Evolutionary conservation across 2,888 invertebrate genomes (phyloP), one percentile per base, ranked within the genome.

Genomic region (Tribolium freemani): DNA sequence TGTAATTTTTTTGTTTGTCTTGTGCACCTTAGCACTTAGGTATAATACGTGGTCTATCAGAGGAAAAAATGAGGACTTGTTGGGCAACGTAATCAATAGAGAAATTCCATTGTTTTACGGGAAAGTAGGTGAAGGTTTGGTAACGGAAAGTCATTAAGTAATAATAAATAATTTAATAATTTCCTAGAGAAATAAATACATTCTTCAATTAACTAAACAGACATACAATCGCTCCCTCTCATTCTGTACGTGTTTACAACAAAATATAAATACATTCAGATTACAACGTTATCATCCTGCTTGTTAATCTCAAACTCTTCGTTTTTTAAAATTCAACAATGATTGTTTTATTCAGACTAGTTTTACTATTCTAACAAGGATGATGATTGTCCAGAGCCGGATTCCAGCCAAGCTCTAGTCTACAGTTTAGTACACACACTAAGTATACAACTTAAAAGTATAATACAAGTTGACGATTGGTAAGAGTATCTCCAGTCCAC

Each of bases 91-190:
- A 16, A 16, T 16, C 16, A 16, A 16, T 16, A 16, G 16, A 1
- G 16, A 2, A 16, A 16, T 16, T 16, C 16, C 16, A 16, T 16
- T 16, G 16, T 16, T 16, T 16, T 16, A 16, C 16, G 16, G 16
- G 16, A 16, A 16, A 16, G 16, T 16, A 26, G 26, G 26, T 26
- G 26, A 26, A 38, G 44, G 26, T 10, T 10, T 66, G 21, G 38
- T 38, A 69, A 67, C 70, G 51, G n/a, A n/a, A 5, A 26, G 26
- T 26, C 26, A 5, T 26, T 26, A 26, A 26, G 16, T 48, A 71
- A 76, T 79, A 84, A 85, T 84, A 85, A 85, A 85, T 85, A 84
- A 84, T 84, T 84, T 84, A 84, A 83, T 84, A 80, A 82, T 82
- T 82, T 81, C 75, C 82, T 83, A 84, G 72, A 79, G 80, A 83